Evolutionary conservation across 2,113 vertebrate genomes (phyloP).

Genomic region (Microtus oregoni): DNA sequence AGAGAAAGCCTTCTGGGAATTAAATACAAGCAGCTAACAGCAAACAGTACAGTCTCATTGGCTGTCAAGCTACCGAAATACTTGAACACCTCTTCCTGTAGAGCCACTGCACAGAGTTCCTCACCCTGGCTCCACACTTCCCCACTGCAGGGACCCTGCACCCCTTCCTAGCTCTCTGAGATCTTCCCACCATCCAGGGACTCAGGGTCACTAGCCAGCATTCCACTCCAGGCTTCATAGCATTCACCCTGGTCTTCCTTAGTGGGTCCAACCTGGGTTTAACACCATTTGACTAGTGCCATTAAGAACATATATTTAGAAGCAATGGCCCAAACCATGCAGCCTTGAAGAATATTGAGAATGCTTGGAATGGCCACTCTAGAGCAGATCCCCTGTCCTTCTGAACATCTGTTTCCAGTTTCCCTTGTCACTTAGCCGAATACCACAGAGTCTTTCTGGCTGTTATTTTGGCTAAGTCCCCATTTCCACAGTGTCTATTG

Average conservation of each 20-base stretch:
- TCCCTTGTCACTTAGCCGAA: constrained; percentile 50
- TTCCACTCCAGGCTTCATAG: background rate
- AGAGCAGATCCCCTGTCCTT: background rate
- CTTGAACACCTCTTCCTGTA: background rate
- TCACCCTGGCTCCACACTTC: background rate
- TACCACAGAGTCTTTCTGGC: background rate
- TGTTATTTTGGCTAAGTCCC: constrained; percentile 44
- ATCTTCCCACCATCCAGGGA: background rate
- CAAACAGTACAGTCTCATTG: background rate
- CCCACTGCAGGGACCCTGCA: background rate
- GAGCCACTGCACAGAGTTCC: background rate
- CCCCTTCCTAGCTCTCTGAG: background rate
- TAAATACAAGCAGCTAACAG: background rate
- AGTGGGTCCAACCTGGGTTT: background rate
- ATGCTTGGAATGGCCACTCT: constrained; percentile 5
- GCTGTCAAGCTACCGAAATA: constrained; percentile 21
- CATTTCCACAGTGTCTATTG: background rate
- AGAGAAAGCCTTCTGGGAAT: background rate
- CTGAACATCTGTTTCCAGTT: constrained; percentile 58
- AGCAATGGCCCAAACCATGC: background rate
- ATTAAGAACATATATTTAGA: background rate
- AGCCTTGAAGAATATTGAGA: background rate
- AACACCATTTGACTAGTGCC: background rate
- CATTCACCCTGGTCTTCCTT: background rate
- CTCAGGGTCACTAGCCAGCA: background rate